Evolutionary conservation across 2,797 vertebrate genomes (phyloP), one percentile per base, ranked within the genome.

Genomic region (Chaunax sp.): DNA sequence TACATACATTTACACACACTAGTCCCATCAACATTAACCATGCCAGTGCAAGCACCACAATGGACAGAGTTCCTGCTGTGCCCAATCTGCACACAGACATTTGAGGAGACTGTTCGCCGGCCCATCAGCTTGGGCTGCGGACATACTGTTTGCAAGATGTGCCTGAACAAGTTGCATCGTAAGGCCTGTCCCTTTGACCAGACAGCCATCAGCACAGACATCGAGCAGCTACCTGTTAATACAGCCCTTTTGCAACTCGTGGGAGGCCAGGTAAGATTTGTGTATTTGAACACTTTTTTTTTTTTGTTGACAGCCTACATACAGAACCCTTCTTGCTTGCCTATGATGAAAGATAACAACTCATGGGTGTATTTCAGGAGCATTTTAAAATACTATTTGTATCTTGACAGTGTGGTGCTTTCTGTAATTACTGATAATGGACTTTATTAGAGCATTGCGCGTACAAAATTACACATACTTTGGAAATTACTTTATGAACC

Each of bases 41-140:
- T 99, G 98, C 98, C 98, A 92, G 98, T 99, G 92, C 98, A 99
- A 98, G 98, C 98, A 92, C 98, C 98, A 92, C 98, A 99, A 94
- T 99, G 98, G 98, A 99, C 98, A 64, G 98, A 99, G 94, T 99
- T 99, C 92, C 95, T 99, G 87, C 96, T 97, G 94, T 99, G 98
- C 93, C 98, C 97, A 0, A 99, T 99, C 95, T 99, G 98, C 96
- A 98, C 97, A 81, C 98, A 99, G 92, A 99, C 96, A 44, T 99
- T 99, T 72, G 98, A 99, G 66, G 97, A 99, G 93, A 98, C 97
- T 1, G 95, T 98, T 87, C 96, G 98, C 28, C 94, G 97, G 88
- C 98, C 98, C 88, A 99, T 99, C 94, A 99, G 97, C 82, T 90
- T 99, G 91, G 98, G 98, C 69, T 99, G 98, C 19, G 98, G 98